Percentiles rank a stretch among this genome's conserved stretches.
These are phyloP conservation scores for Corella eumyota DNA, from an alignment of 23 tunicate species.

Conservation along the genomic window DNA sequence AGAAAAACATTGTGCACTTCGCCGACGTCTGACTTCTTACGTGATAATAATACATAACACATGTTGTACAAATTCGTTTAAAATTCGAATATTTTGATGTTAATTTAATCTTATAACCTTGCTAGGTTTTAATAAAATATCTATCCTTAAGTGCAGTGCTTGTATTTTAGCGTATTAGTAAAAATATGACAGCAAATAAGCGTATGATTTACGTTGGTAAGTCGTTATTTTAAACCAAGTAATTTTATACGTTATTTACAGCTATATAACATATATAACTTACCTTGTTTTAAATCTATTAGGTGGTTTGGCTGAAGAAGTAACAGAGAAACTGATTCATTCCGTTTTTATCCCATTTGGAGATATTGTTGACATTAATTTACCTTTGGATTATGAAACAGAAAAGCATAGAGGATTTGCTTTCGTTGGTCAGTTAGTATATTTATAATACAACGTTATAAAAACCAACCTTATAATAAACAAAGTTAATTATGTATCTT, in stretches of 20 bases:
- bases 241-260: not conserved
- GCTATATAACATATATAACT: too few species aligned
- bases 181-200: constrained; percentile 52
- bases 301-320: constrained; percentile 95
- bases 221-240: not conserved
- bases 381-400: constrained; percentile 96
- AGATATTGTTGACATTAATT: constrained; percentile 91
- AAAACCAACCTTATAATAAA: too few species aligned
- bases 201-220: constrained; percentile 58
- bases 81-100: too few species aligned
- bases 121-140: too few species aligned
- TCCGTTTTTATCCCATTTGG: constrained; percentile 96
- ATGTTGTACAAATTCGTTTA: too few species aligned
- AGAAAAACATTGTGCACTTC: too few species aligned
- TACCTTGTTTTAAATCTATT: not conserved
- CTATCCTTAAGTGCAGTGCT: too few species aligned
- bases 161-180: too few species aligned
- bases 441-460: too few species aligned
- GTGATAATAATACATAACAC: too few species aligned
- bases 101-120: too few species aligned
- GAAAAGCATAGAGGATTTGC: constrained; percentile 98
- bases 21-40: too few species aligned
- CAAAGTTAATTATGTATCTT: not conserved
- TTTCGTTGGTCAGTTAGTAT: constrained; percentile 68
- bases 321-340: constrained; percentile 81